phyloP scores from a whole-genome alignment of 2,113 vertebrate species.

The Polyodon spathula region DNA sequence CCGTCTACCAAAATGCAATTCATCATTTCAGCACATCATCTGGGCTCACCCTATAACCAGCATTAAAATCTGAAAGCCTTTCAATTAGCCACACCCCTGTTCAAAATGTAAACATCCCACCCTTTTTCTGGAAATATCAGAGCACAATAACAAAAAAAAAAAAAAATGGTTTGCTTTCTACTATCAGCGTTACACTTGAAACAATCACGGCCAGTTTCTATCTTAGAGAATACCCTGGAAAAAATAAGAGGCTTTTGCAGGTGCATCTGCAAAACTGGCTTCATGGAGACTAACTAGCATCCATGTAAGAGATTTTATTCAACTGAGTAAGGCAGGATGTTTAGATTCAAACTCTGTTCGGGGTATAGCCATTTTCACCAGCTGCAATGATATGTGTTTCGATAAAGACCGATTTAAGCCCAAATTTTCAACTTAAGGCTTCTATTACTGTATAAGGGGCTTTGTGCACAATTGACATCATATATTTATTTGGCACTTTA shows the following conservation, averaged over 20 bases:
- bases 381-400: neutral
- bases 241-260: neutral
- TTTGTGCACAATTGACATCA: neutral
- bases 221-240: neutral
- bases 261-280: neutral
- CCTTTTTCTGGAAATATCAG: neutral
- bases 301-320: neutral
- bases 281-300: neutral
- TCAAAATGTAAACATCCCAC: constrained; percentile 4
- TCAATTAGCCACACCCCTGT: neutral
- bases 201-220: neutral
- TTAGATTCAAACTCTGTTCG: neutral
- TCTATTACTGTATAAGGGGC: neutral
- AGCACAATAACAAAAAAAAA: neutral
- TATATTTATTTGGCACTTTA: neutral
- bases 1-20: too few relatives aligned
- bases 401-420: neutral
- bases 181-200: neutral
- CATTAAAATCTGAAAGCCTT: neutral
- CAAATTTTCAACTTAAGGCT: neutral
- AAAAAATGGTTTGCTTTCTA: neutral
- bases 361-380: neutral
- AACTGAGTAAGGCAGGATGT: neutral
- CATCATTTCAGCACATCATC: too few relatives aligned
- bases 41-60: too few relatives aligned